Base-by-base conservation (phyloP, 2,888 invertebrate species). In the Kuschelorhynchus macadamiae region DNA sequence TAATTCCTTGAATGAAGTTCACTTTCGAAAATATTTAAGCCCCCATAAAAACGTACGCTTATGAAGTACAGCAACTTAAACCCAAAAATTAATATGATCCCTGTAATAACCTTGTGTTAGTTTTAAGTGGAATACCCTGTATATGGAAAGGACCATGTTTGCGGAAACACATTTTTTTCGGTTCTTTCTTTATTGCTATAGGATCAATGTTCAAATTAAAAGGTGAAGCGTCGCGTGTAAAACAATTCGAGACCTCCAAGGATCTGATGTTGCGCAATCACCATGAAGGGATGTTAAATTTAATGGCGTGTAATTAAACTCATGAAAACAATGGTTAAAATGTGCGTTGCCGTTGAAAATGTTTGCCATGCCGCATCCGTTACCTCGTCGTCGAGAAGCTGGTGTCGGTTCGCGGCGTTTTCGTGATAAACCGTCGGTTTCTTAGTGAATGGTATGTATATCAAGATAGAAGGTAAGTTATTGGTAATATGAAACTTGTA, bases 391-490 rank as follows among this genome's bases (percentile, higher is more conserved):
- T 36, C 14, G 46, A 49, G 20, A 47, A 21, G 59, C 49, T 12
- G 52, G 36, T 39, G 12, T 47, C 53, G 42, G 52, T 36, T 16
- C 46, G 66, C 36, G 52, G 68, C 53, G 57, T 55, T 64, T 50
- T 55, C 44, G 14, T 63, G 42, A 33, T 63, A 52, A 46, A n/a
- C n/a, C n/a, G n/a, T 62, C 72, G 64, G 53, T 25, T 46, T 11
- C 16, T 20, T 49, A 21, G 36, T 59, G 46, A 52, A 69, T 65
- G 72, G 71, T 67, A 74, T 74, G 72, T 73, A 73, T 70, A 72
- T 72, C 69, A 72, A 73, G 57, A 71, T 55, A 30, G 64, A 49
- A 25, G 64, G 56, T 64, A 64, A 57, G 64, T 52, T 16, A 20
- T 47, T 30, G 7, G 7, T 25, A 25, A 25, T n/a, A n/a, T n/a